Conservation (phyloP, 2,888 invertebrate species). For the Amiota communis region DNA sequence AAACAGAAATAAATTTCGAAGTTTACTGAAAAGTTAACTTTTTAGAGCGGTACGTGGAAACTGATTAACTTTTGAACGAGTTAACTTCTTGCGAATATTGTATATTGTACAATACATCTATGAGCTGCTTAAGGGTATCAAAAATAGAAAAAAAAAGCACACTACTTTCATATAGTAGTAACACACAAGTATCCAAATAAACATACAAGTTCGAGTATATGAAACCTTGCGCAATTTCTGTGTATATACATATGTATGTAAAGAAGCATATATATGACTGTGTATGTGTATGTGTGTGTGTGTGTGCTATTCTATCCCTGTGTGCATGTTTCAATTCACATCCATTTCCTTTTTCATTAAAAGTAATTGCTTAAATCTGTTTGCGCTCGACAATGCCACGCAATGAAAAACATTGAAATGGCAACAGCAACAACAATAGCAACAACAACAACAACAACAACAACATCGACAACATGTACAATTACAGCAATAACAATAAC, state of each 20-base stretch:
- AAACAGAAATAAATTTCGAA: too few relatives aligned
- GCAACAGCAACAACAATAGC: constrained; percentile 30
- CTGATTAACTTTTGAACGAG: too few relatives aligned
- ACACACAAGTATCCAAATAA: neutral
- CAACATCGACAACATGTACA: too few relatives aligned
- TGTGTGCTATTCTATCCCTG: neutral
- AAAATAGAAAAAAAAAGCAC: too few relatives aligned
- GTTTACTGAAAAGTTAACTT: too few relatives aligned
- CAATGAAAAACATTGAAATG: constrained; percentile 38
- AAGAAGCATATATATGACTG: too few relatives aligned
- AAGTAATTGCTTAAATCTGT: constrained; percentile 58
- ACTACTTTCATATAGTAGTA: neutral
- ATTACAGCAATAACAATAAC: neutral
- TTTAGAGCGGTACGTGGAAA: too few relatives aligned
- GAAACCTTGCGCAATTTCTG: too few relatives aligned
- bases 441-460: neutral
- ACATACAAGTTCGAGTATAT: neutral
- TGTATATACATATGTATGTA: too few relatives aligned
- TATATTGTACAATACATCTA: too few relatives aligned
- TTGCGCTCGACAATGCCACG: constrained; percentile 35
- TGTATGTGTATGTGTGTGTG: neutral
- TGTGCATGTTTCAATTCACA: constrained; percentile 4
- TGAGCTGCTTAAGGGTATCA: too few relatives aligned
- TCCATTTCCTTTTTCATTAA: constrained; percentile 48
- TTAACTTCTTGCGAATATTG: too few relatives aligned